These are phyloP conservation scores for Ichneumoninae sp. DNA, from an alignment of 2,888 invertebrate genomes.

Conservation along the genomic window DNA sequence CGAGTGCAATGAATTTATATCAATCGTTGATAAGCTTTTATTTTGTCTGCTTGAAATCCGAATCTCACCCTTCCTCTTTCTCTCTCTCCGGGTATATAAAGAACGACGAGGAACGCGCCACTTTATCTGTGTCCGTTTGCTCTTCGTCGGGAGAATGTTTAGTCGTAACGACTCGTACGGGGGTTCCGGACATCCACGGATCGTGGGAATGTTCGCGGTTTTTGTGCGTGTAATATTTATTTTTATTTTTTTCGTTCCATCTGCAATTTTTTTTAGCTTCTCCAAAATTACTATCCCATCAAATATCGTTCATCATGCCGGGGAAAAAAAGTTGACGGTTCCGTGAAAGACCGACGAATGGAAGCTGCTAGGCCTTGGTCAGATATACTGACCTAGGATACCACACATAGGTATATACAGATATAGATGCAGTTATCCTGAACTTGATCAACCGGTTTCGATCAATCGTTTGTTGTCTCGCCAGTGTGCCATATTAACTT, in stretches of 20 bases:
- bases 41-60: slow-evolving; percentile 66
- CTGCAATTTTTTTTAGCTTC: not conserved
- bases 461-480: slow-evolving; percentile 58
- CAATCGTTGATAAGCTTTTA: slow-evolving; percentile 65
- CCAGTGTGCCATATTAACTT: slow-evolving; percentile 37
- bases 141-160: slow-evolving; percentile 61
- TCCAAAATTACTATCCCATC: slow-evolving; percentile 19
- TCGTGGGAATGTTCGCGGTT: slow-evolving; percentile 63
- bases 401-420: slow-evolving; percentile 24
- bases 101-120: slow-evolving; percentile 44
- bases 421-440: slow-evolving; percentile 56
- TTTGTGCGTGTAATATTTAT: slow-evolving; percentile 30
- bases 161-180: slow-evolving; percentile 52
- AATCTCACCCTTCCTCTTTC: slow-evolving; percentile 13
- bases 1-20: slow-evolving; percentile 59
- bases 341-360: slow-evolving; percentile 55
- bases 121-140: slow-evolving; percentile 66
- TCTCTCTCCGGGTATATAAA: slow-evolving; percentile 21
- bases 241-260: not conserved
- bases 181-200: slow-evolving; percentile 60
- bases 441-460: slow-evolving; percentile 66
- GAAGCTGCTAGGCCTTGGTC: slow-evolving; percentile 61
- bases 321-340: slow-evolving; percentile 27
- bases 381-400: slow-evolving; percentile 62
- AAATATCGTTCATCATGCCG: slow-evolving; percentile 20